Evolutionary conservation across 1,140 invertebrate species (phyloP).

Genomic region (Drosophila cardini): DNA sequence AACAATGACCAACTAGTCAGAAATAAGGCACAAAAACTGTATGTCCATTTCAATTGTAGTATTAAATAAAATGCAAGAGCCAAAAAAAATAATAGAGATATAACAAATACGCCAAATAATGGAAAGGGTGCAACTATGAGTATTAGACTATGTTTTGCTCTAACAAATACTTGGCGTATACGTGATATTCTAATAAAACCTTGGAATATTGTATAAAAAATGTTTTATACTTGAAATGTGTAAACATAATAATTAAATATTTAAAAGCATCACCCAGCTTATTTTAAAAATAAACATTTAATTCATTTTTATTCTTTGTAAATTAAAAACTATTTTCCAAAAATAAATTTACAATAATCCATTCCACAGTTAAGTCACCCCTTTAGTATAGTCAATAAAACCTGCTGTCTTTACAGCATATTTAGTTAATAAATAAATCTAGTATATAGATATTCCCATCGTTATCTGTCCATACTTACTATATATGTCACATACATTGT

Average conservation of each 20-base stretch:
- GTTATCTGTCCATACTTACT: neutral
- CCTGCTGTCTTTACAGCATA: neutral
- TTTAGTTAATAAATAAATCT: slow-evolving; percentile 13
- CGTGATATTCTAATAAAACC: too few species aligned
- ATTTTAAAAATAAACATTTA: too few species aligned
- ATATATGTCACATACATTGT: slow-evolving; percentile 22
- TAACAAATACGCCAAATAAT: neutral
- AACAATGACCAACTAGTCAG: slow-evolving; percentile 33
- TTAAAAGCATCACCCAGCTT: too few species aligned
- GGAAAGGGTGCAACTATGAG: neutral
- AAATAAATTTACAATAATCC: too few species aligned
- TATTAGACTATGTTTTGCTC: slow-evolving; percentile 8
- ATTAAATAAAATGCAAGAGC: slow-evolving; percentile 41
- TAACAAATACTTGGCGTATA: slow-evolving; percentile 1
- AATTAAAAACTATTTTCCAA: too few species aligned
- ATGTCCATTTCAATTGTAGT: slow-evolving; percentile 61
- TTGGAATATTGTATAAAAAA: too few species aligned
- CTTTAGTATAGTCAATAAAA: neutral
- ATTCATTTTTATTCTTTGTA: too few species aligned
- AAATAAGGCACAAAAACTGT: slow-evolving; percentile 21
- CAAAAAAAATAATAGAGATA: slow-evolving; percentile 22
- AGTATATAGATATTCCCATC: neutral
- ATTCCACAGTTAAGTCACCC: too few species aligned
- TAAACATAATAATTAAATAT: too few species aligned
- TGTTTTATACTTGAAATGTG: too few species aligned